Percentiles rank a stretch among this genome's conserved stretches.
Conservation (phyloP, 37 sponge, comb jelly and placozoan species). For the Bolinopsis microptera region DNA sequence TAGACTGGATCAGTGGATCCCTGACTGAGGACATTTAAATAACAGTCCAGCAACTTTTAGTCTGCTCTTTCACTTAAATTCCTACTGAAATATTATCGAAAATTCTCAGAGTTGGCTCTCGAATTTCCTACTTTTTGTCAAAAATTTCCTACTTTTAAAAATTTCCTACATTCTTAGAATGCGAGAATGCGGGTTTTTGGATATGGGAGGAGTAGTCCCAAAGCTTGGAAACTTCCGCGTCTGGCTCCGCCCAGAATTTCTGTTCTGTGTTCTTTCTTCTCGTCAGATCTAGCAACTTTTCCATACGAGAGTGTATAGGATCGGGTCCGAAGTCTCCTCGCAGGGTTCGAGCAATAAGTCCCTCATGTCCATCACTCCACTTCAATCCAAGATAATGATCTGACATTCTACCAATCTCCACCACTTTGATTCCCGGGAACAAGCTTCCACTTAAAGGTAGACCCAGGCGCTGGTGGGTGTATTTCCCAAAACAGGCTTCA, state of each 20-base stretch:
- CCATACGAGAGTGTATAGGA: not conserved
- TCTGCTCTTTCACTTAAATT: no score
- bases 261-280: not conserved
- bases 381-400: not conserved
- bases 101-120: no score
- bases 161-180: no score
- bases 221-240: not conserved
- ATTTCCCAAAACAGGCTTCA: no score
- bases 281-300: not conserved
- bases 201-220: no score
- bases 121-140: no score
- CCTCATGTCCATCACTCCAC: slow-evolving; percentile 22
- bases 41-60: no score
- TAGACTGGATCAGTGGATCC: no score
- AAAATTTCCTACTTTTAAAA: no score
- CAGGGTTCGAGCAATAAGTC: not conserved
- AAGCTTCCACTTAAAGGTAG: not conserved
- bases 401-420: not conserved
- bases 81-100: no score
- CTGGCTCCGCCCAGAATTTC: not conserved
- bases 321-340: not conserved
- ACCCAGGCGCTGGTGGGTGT: not conserved
- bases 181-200: no score
- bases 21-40: no score
- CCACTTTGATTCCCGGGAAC: not conserved